These are phyloP conservation scores for Podilymbus podiceps DNA, from an alignment of 2,113 vertebrate genomes.

Conservation along the genomic window DNA sequence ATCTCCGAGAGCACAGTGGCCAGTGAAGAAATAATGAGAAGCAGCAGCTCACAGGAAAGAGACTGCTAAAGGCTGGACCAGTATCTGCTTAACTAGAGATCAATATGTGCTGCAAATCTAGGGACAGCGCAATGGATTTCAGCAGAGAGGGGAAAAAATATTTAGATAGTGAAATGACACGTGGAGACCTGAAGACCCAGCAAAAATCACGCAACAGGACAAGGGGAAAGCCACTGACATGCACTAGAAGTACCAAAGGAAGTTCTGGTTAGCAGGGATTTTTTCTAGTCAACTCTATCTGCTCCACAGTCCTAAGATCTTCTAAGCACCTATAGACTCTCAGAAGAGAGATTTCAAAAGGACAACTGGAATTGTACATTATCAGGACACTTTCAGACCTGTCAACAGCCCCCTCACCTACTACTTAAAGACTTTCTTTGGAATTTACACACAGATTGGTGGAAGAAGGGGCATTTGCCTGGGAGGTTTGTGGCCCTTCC, in stretches of 20 bases:
- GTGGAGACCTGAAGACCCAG: background rate
- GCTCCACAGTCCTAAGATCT: background rate
- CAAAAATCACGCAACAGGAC: background rate
- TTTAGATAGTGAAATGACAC: background rate
- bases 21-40: conserved; percentile 57
- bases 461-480: background rate
- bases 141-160: background rate
- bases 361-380: background rate
- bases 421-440: background rate
- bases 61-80: conserved; percentile 7
- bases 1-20: conserved; percentile 38
- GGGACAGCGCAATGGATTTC: conserved; percentile 38
- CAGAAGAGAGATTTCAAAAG: background rate
- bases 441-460: background rate
- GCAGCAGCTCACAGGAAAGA: conserved; percentile 50
- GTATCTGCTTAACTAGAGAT: conserved; percentile 54
- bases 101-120: background rate
- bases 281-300: background rate
- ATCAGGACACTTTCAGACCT: background rate
- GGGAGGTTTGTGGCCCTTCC: background rate
- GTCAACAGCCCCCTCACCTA: background rate
- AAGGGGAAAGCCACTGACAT: background rate
- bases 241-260: background rate
- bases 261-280: background rate
- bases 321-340: background rate